Conservation (phyloP, 2,113 vertebrate species). For the Symphodus melops region DNA sequence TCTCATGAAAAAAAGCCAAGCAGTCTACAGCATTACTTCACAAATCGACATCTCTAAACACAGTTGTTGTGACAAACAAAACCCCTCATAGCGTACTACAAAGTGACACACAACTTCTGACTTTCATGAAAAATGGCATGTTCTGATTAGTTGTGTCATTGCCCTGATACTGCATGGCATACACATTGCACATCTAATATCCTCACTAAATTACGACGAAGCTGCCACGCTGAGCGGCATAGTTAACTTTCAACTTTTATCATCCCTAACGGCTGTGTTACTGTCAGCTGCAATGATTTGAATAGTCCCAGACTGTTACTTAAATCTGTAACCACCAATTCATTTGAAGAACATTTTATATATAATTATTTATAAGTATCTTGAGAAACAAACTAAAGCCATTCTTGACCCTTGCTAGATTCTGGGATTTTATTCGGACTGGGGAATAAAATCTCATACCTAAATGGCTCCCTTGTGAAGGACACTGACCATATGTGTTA, state of each 20-base stretch:
- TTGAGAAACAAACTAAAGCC: slow-evolving; percentile 62
- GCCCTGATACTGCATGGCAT: slow-evolving; percentile 21
- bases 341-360: slow-evolving; percentile 57
- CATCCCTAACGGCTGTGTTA: slow-evolving; percentile 37
- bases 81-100: neutral
- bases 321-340: slow-evolving; percentile 50
- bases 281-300: slow-evolving; percentile 51
- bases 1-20: neutral
- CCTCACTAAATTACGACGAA: slow-evolving; percentile 11
- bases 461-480: slow-evolving; percentile 46
- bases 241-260: slow-evolving; percentile 39
- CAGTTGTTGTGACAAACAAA: slow-evolving; percentile 32
- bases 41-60: too few species aligned
- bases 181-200: neutral
- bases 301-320: slow-evolving; percentile 41
- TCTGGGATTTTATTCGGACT: slow-evolving; percentile 56
- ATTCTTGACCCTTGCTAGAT: slow-evolving; percentile 36
- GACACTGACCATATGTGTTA: slow-evolving; percentile 77
- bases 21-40: neutral
- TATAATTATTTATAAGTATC: slow-evolving; percentile 54
- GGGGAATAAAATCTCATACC: slow-evolving; percentile 45
- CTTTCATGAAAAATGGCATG: too few species aligned
- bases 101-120: slow-evolving; percentile 31
- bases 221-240: slow-evolving; percentile 42
- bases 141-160: slow-evolving; percentile 56